Base-by-base conservation (phyloP, 2,888 invertebrate genomes). In the Axea sp. region DNA sequence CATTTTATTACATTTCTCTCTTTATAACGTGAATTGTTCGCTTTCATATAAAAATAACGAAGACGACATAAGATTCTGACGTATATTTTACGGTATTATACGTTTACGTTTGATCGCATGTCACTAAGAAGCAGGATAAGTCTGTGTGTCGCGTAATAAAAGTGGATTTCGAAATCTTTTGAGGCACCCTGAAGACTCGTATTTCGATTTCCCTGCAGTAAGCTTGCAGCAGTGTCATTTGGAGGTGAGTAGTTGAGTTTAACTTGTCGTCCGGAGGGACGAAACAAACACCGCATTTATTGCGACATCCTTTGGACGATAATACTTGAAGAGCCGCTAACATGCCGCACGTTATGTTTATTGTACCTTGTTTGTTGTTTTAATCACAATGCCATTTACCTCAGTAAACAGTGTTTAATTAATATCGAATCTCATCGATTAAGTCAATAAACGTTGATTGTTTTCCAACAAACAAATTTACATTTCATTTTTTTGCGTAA, bases 161-260 rank as follows among this genome's bases (percentile, higher is more conserved):
- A 17, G 78, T 77, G 2, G 79, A 62, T 9, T 77, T 68, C 19
- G 84, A 78, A 12, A 72, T 76, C 9, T 80, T 75, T 19, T 76
- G 77, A 22, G 83, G 88, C 85, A 92, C 93, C 89, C 93, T 92
- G 76, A 94, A 91, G 51, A 93, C 92, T 80, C 93, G 92, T 81
- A 94, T 94, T 77, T 92, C 93, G 74, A 94, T 93, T 86, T 94
- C 94, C 28, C 91, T 92, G 86, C 94, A 94, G 85, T 93, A 94
- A 0, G 94, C 94, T 82, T 94, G 93, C 22, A 94, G 88, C 0
- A 94, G 88, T 2, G 94, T 94, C 82, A 93, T 93, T 81, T 94
- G 94, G 90, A 94, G 93, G 82, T 94, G 94, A 3, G 92, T 93
- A 2, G 93, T 92, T 17, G 93, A 92, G 85, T 94, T 94, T 26